Evolutionary conservation across 1,140 invertebrate species (phyloP).

Genomic region (Drosophila guanche): DNA sequence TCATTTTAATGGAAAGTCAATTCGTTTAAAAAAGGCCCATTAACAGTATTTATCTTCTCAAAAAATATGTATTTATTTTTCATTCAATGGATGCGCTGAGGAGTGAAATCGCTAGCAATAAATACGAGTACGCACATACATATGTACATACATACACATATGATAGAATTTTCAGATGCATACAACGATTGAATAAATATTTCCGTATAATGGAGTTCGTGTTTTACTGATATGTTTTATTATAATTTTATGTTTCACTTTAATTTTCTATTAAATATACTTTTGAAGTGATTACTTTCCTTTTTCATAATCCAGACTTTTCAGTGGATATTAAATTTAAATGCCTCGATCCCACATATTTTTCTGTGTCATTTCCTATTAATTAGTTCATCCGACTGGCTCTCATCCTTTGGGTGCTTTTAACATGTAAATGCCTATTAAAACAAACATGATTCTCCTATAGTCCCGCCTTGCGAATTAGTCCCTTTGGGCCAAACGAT

Average conservation of each 20-base stretch:
- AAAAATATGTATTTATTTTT: not conserved
- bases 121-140: not conserved
- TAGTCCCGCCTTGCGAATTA: slow-evolving; percentile 6
- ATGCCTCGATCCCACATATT: too few relatives aligned
- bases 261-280: too few relatives aligned
- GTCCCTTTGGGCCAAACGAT: slow-evolving; percentile 22
- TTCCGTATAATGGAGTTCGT: too few relatives aligned
- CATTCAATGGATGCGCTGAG: slow-evolving; percentile 6
- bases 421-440: slow-evolving; percentile 7
- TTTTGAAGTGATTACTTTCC: too few relatives aligned
- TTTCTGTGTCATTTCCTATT: too few relatives aligned
- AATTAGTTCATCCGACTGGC: too few relatives aligned
- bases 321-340: too few relatives aligned
- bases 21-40: not conserved
- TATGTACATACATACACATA: not conserved
- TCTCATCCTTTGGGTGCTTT: not conserved
- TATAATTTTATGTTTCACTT: too few relatives aligned
- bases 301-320: too few relatives aligned
- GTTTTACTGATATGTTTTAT: too few relatives aligned
- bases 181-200: too few relatives aligned
- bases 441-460: not conserved
- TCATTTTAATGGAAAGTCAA: slow-evolving; percentile 26
- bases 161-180: too few relatives aligned
- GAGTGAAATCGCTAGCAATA: slow-evolving; percentile 21
- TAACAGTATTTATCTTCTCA: slow-evolving; percentile 5